These are phyloP conservation scores for Hydroisotoma schaefferi DNA, from an alignment of 2,888 invertebrate species.

Conservation along the genomic window DNA sequence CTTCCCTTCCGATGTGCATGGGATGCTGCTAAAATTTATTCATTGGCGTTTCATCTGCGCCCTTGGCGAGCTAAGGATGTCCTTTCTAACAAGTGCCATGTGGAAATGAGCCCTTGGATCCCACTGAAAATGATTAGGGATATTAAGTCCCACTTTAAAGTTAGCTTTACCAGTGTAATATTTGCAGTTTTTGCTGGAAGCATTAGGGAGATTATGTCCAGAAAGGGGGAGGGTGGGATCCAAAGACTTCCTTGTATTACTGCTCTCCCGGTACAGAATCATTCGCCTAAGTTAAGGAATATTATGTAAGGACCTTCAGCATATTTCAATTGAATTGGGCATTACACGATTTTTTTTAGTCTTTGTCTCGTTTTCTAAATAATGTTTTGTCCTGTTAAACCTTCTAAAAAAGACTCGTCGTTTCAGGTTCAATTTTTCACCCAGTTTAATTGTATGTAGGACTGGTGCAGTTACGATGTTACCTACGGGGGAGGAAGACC, in stretches of 20 bases:
- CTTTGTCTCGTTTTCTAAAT: neutral
- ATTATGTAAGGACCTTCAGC: too few species aligned
- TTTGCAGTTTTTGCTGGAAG: neutral
- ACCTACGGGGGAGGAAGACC: neutral
- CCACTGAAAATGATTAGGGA: neutral
- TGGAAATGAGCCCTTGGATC: neutral
- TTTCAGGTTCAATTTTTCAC: too few species aligned
- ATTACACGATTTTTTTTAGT: too few species aligned
- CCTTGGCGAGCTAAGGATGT: neutral
- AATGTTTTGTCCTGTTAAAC: too few species aligned
- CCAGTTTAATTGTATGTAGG: too few species aligned
- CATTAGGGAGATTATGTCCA: neutral
- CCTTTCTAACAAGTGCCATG: too few species aligned
- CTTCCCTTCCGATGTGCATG: neutral
- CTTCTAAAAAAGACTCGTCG: too few species aligned
- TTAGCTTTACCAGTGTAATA: neutral
- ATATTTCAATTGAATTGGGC: too few species aligned
- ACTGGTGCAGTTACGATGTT: neutral
- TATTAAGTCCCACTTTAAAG: conserved; percentile 1
- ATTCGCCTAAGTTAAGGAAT: too few species aligned
- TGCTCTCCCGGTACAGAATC: neutral
- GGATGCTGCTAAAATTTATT: neutral
- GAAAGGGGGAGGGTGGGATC: neutral
- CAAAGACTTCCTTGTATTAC: neutral
- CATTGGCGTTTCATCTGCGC: too few species aligned